Conservation (phyloP, 2,797 vertebrate species). For the Cyclura pinguis region DNA sequence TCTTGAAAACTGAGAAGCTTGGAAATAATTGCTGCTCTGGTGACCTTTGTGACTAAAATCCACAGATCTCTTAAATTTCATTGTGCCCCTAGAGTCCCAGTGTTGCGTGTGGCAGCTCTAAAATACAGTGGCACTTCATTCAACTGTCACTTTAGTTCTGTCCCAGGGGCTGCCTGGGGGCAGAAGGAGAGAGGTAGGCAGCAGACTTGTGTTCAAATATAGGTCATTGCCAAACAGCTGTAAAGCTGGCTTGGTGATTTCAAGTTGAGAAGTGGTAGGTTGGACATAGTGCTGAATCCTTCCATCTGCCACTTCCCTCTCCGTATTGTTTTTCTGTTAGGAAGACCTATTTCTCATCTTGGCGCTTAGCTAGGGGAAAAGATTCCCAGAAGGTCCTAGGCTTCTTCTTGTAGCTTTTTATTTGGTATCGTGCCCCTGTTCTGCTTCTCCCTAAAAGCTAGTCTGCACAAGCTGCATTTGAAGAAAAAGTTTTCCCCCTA, state of each 20-base stretch:
- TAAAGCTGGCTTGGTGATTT: neutral
- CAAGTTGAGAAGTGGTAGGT: neutral
- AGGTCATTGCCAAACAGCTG: neutral
- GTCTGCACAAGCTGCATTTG: neutral
- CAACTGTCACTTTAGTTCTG: neutral
- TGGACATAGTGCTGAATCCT: neutral
- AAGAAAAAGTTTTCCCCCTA: neutral
- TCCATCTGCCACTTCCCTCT: neutral
- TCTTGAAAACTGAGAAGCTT: constrained; percentile 31
- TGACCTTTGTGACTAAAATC: neutral
- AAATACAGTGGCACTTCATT: neutral
- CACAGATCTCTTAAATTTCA: neutral
- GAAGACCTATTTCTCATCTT: neutral
- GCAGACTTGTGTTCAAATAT: neutral
- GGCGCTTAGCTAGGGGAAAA: neutral
- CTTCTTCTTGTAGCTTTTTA: neutral
- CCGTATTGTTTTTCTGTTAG: neutral
- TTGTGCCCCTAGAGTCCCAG: constrained; percentile 1
- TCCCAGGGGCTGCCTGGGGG: neutral
- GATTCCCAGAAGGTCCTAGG: neutral
- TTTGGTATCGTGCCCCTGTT: neutral
- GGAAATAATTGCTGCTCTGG: constrained; percentile 6
- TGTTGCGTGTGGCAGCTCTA: neutral
- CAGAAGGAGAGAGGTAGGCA: neutral
- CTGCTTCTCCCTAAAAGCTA: neutral